Evolutionary conservation across 53 echinoderm and acorn worm genomes (phyloP), one percentile per base, ranked within the genome.

Genomic region (Arbacia lixula): DNA sequence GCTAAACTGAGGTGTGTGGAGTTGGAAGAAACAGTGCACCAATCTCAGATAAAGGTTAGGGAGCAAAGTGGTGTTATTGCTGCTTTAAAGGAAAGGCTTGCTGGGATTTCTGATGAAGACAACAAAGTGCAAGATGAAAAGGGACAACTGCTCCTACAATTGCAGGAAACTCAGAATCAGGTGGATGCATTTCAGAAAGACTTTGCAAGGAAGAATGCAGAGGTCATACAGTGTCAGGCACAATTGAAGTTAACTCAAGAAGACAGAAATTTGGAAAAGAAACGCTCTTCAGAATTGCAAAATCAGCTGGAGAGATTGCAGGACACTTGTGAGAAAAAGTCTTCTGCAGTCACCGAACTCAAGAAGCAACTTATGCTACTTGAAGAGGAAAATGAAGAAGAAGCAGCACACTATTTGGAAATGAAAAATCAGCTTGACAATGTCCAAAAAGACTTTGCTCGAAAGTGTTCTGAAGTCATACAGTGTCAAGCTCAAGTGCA

Each of bases 1-100:
- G 26, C 51, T 0, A 11, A 17, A 24, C 42, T 56, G 28, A 72
- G 79, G 20, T 71, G 87, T 53, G 87, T 82, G 36, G 82, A 85
- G 29, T 63, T 94, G 19, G 84, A 88, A 42, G 40, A 87, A 52
- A 85, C 89, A 39, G 50, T 88, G 36, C 54, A 53, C 63, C 37
- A 53, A 11, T 40, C 72, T 36, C 76, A 88, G 66, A 39, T 26
- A 2, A 17, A 60, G 3, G 17, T 78, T 17, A 4, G 3, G 10
- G 28, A 60, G 37, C 58, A 78, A 25, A 60, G 60, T 14, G 30
- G 37, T 26, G 41, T 4, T 2, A 60, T 78, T 26, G 19, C 40
- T 27, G 12, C 58, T 39, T 40, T 78, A 19, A 28, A 78, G 29
- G 61, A 60, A 3, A 60, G 19, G 2, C 79, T 60, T 78, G 61